phyloP scores from a whole-genome alignment of 2,113 vertebrate species.

The Porphyrio hochstetteri region DNA sequence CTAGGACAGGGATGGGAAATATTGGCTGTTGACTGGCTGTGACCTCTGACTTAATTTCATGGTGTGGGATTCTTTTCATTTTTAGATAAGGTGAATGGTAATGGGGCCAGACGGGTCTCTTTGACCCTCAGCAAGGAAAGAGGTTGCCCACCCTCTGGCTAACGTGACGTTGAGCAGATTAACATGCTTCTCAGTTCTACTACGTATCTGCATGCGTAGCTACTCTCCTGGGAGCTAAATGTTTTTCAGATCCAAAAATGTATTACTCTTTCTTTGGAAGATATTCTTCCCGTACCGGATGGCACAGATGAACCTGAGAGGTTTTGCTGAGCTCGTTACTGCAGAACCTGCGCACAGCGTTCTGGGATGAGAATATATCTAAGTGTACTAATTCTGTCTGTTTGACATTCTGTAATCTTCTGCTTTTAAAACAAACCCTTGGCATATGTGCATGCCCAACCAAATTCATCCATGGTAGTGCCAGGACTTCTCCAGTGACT shows the following conservation, averaged over 20 bases:
- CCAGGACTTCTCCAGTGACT: neutral
- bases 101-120: neutral
- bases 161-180: neutral
- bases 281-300: neutral
- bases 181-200: neutral
- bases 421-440: constrained; percentile 8
- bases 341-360: neutral
- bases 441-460: neutral
- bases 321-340: neutral
- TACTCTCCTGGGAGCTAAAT: neutral
- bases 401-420: neutral
- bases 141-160: neutral
- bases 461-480: neutral
- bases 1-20: neutral
- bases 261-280: neutral
- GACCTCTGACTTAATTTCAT: neutral
- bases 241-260: constrained; percentile 15
- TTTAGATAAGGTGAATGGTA: neutral
- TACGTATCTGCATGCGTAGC: neutral
- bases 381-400: neutral
- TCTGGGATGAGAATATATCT: neutral
- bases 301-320: neutral
- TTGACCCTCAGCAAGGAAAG: neutral
- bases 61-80: neutral
- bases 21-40: neutral